Evolutionary conservation across 2,888 invertebrate species (phyloP).

Genomic region (Torymus aiolomorphi): DNA sequence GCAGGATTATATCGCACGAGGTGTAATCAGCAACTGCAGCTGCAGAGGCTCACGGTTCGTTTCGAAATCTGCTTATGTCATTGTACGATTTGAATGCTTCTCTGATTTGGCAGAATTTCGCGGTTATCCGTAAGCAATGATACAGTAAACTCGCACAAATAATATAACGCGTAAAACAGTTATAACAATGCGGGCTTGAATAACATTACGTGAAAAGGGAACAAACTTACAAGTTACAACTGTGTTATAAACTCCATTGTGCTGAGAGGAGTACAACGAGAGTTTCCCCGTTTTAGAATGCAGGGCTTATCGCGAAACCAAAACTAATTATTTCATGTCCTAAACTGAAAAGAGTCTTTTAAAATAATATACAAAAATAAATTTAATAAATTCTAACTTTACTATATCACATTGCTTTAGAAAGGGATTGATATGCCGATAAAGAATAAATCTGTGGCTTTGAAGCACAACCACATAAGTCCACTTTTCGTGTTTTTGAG

Average conservation of each 20-base stretch:
- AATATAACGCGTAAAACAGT: too few species aligned
- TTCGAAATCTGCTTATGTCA: background rate
- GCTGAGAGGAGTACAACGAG: background rate
- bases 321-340: background rate
- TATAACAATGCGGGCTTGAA: conserved; percentile 2
- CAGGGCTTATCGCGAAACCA: conserved; percentile 17
- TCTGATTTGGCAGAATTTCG: background rate
- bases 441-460: too few species aligned
- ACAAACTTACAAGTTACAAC: conserved; percentile 12
- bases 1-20: too few species aligned
- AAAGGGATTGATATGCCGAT: too few species aligned
- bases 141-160: too few species aligned
- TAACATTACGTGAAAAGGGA: background rate
- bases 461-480: too few species aligned
- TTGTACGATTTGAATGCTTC: background rate
- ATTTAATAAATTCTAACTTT: too few species aligned
- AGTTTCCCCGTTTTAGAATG: background rate
- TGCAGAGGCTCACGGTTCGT: background rate
- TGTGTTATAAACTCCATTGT: background rate
- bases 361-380: background rate
- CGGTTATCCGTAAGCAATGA: too few species aligned
- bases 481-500: too few species aligned
- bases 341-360: background rate
- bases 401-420: too few species aligned
- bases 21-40: too few species aligned